Evolutionary conservation across 2,888 invertebrate genomes (phyloP), one percentile per base, ranked within the genome.

Genomic region (Drosophila eohydei): DNA sequence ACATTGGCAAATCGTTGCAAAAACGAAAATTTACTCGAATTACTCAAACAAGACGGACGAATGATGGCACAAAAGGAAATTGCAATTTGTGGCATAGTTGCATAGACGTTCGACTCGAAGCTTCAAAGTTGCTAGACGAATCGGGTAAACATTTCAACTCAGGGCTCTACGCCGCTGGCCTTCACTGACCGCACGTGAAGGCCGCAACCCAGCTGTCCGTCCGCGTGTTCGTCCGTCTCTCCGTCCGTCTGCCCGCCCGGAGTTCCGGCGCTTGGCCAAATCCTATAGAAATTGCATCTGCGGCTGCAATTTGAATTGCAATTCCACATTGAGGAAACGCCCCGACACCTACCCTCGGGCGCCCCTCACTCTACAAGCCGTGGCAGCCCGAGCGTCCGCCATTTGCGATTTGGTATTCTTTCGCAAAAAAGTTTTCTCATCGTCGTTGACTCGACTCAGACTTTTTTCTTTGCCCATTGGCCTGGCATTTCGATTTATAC

Each of bases 241-340:
- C 14, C 14, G 14, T 14, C 38, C 7, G 14, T 38, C 14, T 5
- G 44, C 4, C 46, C 34, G 40, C 7, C 46, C 32, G 36, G 36
- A 62, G 38, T 57, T 28, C 32, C 56, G 16, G 34, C 30, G 50
- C 54, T 6, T 50, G 28, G 43, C 66, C 78, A 82, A 89, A 88
- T 84, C 80, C 86, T 79, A 80, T 88, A 73, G 84, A 89, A 84
- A 89, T 89, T 84, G 90, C 84, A 89, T 84, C 85, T 88, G 84
- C 52, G 86, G 80, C 67, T 71, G 76, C 83, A 88, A 88, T 88
- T 88, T 84, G 84, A 89, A 84, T 88, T 83, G 83, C 82, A 83
- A 77, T 87, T 86, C 78, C 80, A 65, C 68, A 68, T 46, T 46
- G 55, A 38, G 46, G 26, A 30, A 8, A 16, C 21, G 5, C 30